phyloP scores from a whole-genome alignment of 2,888 invertebrate species.

The Hyppa rectilinea region DNA sequence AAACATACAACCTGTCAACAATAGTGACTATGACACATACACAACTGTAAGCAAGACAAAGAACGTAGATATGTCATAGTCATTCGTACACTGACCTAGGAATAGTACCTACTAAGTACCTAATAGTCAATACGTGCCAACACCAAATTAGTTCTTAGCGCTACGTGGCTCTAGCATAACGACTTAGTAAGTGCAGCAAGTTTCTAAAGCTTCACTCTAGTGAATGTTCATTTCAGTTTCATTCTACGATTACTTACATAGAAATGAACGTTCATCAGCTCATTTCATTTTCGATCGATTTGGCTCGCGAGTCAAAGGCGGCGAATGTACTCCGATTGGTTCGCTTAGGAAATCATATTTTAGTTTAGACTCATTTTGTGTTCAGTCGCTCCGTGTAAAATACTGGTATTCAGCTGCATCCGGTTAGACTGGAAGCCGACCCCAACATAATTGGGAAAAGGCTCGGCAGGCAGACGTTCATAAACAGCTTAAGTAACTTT shows the following conservation, averaged over 20 bases:
- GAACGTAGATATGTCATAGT: constrained; percentile 44
- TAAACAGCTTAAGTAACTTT: too few species aligned
- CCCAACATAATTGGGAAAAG: too few species aligned
- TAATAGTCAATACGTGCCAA: constrained; percentile 48
- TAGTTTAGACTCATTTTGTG: not conserved
- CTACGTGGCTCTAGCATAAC: constrained; percentile 13
- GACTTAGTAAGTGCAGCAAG: not conserved
- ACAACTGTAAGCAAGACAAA: constrained; percentile 48
- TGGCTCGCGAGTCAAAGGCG: not conserved
- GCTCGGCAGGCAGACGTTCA: too few species aligned
- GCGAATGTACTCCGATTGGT: not conserved
- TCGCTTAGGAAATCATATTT: not conserved
- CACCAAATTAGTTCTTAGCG: constrained; percentile 19
- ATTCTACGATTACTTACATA: not conserved
- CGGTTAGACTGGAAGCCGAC: too few species aligned
- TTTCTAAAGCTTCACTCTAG: not conserved
- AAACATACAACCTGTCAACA: not conserved
- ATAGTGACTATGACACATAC: constrained; percentile 45
- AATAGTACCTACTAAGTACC: constrained; percentile 30
- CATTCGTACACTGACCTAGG: constrained; percentile 55
- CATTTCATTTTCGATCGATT: not conserved
- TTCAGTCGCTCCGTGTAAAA: too few species aligned
- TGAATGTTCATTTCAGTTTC: not conserved
- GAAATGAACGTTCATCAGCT: not conserved
- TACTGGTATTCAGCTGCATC: too few species aligned